phyloP scores from a whole-genome alignment of 2,797 vertebrate species.

The Chanos chanos region DNA sequence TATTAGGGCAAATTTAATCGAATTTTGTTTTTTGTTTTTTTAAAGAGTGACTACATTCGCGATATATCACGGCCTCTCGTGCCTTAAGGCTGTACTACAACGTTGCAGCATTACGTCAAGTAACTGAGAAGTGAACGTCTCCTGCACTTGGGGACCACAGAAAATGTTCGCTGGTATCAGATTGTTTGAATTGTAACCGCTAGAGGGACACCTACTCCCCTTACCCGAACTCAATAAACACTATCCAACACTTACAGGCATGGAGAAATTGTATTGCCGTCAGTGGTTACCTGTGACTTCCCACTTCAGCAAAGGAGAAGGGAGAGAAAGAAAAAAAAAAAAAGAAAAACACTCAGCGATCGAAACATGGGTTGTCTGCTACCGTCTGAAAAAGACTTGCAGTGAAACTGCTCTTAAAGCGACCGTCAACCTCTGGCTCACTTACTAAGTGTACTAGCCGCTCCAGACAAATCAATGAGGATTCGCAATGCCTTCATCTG shows the following conservation, averaged over 20 bases:
- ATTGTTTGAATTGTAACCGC: conserved; percentile 71
- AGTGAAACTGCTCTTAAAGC: conserved; percentile 66
- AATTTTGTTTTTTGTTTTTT: too few species aligned
- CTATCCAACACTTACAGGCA: conserved; percentile 76
- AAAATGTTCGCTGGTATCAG: conserved; percentile 41
- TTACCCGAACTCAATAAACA: conserved; percentile 63
- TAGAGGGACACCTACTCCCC: conserved; percentile 74
- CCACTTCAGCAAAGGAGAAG: conserved; percentile 54
- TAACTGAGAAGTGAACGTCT: too few species aligned
- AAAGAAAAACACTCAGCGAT: conserved; percentile 59
- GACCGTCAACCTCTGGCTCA: conserved; percentile 58
- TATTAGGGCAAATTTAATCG: too few species aligned
- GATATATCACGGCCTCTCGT: too few species aligned
- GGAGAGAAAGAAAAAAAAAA: conserved; percentile 44
- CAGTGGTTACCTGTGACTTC: conserved; percentile 82
- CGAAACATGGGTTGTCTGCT: conserved; percentile 68
- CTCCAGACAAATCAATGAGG: conserved; percentile 68
- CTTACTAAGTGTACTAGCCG: conserved; percentile 53
- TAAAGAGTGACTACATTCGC: too few species aligned
- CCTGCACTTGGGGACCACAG: conserved; percentile 3
- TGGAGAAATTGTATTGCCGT: conserved; percentile 67
- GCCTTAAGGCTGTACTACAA: too few species aligned
- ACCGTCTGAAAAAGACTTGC: conserved; percentile 67
- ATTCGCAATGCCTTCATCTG: conserved; percentile 66
- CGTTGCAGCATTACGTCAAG: too few species aligned